Conservation (phyloP, 2,888 invertebrate genomes). For the Entomobrya multifasciata region DNA sequence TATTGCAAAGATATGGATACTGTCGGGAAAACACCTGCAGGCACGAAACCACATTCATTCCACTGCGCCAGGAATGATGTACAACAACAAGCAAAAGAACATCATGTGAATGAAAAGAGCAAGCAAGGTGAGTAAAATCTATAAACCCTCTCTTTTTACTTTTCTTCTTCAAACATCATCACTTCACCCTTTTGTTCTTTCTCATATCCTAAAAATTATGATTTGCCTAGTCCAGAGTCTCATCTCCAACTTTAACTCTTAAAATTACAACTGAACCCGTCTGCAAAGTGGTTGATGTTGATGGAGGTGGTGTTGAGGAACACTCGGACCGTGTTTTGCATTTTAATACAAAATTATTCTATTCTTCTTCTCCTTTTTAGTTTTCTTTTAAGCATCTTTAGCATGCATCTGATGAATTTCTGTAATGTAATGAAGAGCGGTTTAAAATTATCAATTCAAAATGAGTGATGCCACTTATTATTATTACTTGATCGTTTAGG, state of each 20-base stretch:
- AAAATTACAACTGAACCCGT: background rate
- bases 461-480: constrained; percentile 53
- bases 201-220: constrained; percentile 18
- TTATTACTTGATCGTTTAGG: constrained; percentile 59
- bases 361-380: constrained; percentile 27
- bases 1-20: constrained; percentile 43
- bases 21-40: constrained; percentile 44
- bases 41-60: constrained; percentile 11
- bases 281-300: background rate
- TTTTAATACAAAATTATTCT: constrained; percentile 55
- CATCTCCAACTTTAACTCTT: background rate
- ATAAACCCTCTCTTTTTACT: background rate
- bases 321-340: constrained; percentile 60
- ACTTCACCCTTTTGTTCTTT: background rate
- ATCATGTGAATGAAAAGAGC: background rate
- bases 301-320: constrained; percentile 34
- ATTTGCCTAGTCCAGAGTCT: background rate
- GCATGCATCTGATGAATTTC: constrained; percentile 58
- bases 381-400: constrained; percentile 36
- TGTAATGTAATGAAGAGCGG: constrained; percentile 44
- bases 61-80: background rate
- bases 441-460: constrained; percentile 60
- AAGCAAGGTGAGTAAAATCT: background rate
- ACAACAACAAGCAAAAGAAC: background rate
- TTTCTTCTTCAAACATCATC: no score